phyloP scores from a whole-genome alignment of 2,797 vertebrate genomes.

The Sparidentex hasta region DNA sequence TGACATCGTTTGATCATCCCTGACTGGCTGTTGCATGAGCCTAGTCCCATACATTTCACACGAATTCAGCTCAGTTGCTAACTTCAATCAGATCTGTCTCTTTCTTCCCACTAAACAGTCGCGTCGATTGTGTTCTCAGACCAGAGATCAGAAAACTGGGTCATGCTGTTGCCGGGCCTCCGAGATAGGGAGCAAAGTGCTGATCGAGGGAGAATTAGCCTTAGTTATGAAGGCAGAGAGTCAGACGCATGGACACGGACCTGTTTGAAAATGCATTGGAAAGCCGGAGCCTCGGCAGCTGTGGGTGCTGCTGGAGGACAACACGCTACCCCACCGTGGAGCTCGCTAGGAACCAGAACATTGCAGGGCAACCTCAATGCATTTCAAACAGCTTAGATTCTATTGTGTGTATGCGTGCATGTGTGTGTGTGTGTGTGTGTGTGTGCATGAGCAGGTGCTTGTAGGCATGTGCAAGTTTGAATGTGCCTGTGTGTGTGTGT shows the following conservation, averaged over 20 bases:
- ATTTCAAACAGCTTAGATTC: constrained; percentile 47
- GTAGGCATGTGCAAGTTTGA: too few relatives aligned
- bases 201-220: constrained; percentile 28
- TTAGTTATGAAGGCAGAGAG: constrained; percentile 37
- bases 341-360: constrained; percentile 36
- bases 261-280: constrained; percentile 50
- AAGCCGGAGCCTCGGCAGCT: constrained; percentile 9
- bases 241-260: constrained; percentile 12
- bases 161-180: constrained; percentile 47
- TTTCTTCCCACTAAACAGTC: constrained; percentile 5
- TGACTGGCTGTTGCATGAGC: neutral
- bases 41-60: neutral
- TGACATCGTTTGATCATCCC: too few relatives aligned
- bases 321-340: constrained; percentile 13
- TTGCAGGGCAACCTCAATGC: constrained; percentile 31
- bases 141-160: constrained; percentile 54
- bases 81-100: neutral
- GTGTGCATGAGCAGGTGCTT: neutral
- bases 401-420: neutral
- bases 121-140: constrained; percentile 25
- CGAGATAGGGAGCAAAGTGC: constrained; percentile 20
- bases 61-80: neutral
- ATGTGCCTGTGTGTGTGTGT: neutral
- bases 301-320: constrained; percentile 21
- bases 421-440: neutral